Base-by-base conservation (phyloP, 92 coral and sea anemone species). In the Paramuricea clavata region DNA sequence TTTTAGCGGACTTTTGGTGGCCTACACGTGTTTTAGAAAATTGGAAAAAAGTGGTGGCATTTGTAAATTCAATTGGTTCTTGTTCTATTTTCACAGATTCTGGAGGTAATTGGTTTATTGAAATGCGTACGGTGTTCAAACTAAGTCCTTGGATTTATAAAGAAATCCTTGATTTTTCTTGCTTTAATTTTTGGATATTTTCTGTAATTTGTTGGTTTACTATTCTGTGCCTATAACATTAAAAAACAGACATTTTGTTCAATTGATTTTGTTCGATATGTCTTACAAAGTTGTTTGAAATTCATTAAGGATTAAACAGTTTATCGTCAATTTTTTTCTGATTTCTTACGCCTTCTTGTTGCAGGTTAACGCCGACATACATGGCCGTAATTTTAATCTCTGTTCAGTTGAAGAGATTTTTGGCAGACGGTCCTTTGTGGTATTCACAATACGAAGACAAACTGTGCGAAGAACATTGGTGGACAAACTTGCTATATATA, bases 341-440 rank as follows among this genome's bases (percentile, higher is more conserved):
- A 44, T n/a, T n/a, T n/a, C n/a, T n/a, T n/a, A n/a, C n/a, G n/a
- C n/a, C n/a, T n/a, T n/a, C 71, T 42, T 36, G 27, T 68, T 33
- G 17, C 30, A 95, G 98, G 62, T 76, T 95, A 49, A 95, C 98
- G 0, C 87, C 87, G 0, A 33, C 81, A 6, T 73, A 59, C 77
- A 86, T 86, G 89, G 78, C 61, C 8, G 89, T 86, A 25, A 76
- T 86, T 59, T 49, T 86, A 34, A 59, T 86, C 61, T 76, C 73
- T 21, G 67, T 75, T 19, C 42, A 86, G 1, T n/a, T 86, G 6
- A 76, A 76, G 49, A 76, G 82, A 65, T 86, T 74, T 34, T 67
- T 86, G 13, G 77, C 83, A 36, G 74, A 64, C 23, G 89, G 89
- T 13, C 89, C 89, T 0, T 33, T 86, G 6, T 76, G 83, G 83